phyloP scores from a whole-genome alignment of 2,113 vertebrate species.

The Maccullochella peelii region DNA sequence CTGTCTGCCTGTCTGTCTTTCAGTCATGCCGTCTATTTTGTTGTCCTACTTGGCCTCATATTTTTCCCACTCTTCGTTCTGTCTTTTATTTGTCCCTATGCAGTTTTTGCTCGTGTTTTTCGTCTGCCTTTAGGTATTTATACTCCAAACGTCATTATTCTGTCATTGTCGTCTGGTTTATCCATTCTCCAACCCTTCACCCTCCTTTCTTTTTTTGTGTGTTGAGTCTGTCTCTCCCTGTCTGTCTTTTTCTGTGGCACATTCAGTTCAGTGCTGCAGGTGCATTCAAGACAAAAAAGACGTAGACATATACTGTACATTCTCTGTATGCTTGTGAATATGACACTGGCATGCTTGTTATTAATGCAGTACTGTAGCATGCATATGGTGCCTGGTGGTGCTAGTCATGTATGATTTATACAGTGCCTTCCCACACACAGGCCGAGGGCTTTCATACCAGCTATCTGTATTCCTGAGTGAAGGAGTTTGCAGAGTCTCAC shows the following conservation, averaged over 20 bases:
- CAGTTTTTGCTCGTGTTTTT: conserved; percentile 36
- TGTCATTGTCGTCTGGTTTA: conserved; percentile 44
- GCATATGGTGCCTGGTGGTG: conserved; percentile 61
- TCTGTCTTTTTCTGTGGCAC: conserved; percentile 51
- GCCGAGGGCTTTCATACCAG: conserved; percentile 39
- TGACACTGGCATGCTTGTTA: conserved; percentile 46
- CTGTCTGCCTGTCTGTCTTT: conserved; percentile 46
- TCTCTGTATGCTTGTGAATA: conserved; percentile 24
- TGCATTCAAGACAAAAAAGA: conserved; percentile 61
- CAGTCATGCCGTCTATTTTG: conserved; percentile 42
- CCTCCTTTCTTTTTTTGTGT: conserved; percentile 16
- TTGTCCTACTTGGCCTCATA: conserved; percentile 60
- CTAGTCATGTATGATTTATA: conserved; percentile 75
- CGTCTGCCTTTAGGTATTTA: conserved; percentile 49
- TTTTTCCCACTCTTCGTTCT: conserved; percentile 35
- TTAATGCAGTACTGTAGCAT: conserved; percentile 56
- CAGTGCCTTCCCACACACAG: conserved; percentile 47
- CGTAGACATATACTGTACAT: conserved; percentile 27
- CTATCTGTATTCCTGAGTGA: conserved; percentile 60
- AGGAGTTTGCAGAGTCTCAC: conserved; percentile 62
- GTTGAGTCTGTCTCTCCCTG: conserved; percentile 18
- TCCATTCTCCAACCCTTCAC: conserved; percentile 38
- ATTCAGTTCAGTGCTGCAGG: conserved; percentile 70
- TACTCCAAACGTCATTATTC: conserved; percentile 31
- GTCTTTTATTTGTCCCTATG: conserved; percentile 48